Percentiles rank a stretch among this genome's conserved stretches.
Evolutionary conservation across 2,113 vertebrate species (phyloP).

Genomic region (Empidonax traillii): DNA sequence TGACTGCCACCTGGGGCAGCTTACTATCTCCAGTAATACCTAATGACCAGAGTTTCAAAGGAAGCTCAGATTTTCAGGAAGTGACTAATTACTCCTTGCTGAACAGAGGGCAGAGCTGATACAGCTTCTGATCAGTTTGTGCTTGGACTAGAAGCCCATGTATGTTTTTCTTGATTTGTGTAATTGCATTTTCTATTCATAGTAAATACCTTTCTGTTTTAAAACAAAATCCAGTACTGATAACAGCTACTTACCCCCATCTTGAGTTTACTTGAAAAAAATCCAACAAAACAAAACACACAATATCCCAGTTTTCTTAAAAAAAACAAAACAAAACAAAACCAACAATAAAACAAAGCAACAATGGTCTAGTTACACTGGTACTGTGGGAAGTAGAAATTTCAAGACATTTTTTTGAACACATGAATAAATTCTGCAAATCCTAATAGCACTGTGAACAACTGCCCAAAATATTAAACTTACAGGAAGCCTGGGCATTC

Average conservation of each 20-base stretch:
- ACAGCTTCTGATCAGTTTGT: neutral
- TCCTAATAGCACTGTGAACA: neutral
- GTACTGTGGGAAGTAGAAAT: neutral
- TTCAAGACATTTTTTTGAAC: neutral
- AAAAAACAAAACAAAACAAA: neutral
- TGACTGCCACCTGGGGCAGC: neutral
- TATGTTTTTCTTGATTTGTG: neutral
- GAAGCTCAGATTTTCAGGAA: neutral
- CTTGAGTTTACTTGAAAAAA: neutral
- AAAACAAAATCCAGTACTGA: neutral
- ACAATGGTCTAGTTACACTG: rapidly evolving
- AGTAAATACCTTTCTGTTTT: neutral
- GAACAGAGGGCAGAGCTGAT: neutral
- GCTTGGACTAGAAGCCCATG: neutral
- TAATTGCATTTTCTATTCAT: neutral
- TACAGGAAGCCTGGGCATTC: neutral
- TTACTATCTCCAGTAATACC: neutral
- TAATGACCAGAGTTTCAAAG: neutral
- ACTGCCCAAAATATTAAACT: neutral
- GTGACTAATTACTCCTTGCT: neutral
- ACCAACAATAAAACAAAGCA: neutral
- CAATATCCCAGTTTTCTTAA: no score
- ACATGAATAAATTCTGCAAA: neutral
- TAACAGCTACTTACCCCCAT: neutral
- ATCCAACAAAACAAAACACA: neutral